A percentile compares a stretch with the other conserved stretches of the same genome.
Evolutionary conservation across 2,797 vertebrate species (phyloP).

Genomic region (Myiotriccus ornatus): DNA sequence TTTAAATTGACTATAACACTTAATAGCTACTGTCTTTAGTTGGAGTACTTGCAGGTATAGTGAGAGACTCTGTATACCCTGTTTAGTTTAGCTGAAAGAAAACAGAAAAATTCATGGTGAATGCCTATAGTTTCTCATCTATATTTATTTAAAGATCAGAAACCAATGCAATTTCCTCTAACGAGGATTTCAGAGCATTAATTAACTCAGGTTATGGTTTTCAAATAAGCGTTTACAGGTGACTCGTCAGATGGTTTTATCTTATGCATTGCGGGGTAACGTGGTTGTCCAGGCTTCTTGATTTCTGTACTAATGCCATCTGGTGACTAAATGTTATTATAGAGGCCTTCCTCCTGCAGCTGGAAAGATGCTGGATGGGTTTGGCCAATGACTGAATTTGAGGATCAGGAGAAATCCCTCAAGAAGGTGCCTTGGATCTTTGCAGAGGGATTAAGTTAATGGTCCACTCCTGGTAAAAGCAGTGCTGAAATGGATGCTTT

Average conservation of each 20-base stretch:
- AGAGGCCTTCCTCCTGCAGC: neutral
- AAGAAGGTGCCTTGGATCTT: neutral
- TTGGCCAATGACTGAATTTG: neutral
- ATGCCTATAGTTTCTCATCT: neutral
- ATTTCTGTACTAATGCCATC: conserved; percentile 53
- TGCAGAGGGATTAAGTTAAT: neutral
- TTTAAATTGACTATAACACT: neutral
- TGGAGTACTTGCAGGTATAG: neutral
- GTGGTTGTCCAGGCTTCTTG: neutral
- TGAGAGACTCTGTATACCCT: neutral
- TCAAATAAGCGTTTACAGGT: neutral
- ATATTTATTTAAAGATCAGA: neutral
- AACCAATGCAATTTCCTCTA: neutral
- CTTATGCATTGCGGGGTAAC: neutral
- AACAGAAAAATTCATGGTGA: neutral
- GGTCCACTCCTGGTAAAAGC: neutral
- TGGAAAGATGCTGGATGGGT: neutral
- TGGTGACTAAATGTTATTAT: neutral
- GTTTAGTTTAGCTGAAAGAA: neutral
- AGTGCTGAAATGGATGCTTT: neutral
- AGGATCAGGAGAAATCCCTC: neutral
- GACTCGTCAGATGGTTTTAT: rapidly evolving
- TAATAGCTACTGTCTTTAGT: neutral
- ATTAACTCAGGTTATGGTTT: neutral
- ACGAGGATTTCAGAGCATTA: neutral